phyloP scores from a whole-genome alignment of 2,797 vertebrate species.

The Atherinosoma microstoma region DNA sequence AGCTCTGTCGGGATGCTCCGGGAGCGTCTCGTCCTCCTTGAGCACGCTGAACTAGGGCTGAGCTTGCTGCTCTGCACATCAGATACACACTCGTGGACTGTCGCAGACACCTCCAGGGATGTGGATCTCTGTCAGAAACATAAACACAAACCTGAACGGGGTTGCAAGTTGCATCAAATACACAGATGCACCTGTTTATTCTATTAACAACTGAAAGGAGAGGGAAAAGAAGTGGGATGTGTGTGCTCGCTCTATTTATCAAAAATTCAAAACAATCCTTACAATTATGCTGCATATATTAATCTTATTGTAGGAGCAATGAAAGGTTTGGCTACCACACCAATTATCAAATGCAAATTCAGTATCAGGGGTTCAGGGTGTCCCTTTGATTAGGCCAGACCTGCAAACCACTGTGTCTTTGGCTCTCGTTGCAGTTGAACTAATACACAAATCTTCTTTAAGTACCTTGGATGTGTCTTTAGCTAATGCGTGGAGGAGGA shows the following conservation, averaged over 20 bases:
- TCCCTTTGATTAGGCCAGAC: conserved; percentile 66
- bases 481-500: conserved; percentile 44
- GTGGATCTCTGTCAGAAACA: conserved; percentile 83
- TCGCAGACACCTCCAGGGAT: conserved; percentile 74
- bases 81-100: conserved; percentile 57
- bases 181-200: conserved; percentile 59
- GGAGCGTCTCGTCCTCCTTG: conserved; percentile 65
- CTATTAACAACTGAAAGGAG: conserved; percentile 65
- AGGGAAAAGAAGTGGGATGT: conserved; percentile 47
- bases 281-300: conserved; percentile 55
- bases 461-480: conserved; percentile 34
- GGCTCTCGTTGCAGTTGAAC: conserved; percentile 45
- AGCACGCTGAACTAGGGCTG: conserved; percentile 61
- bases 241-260: conserved; percentile 38
- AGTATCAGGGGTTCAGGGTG: conserved; percentile 51
- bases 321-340: conserved; percentile 68
- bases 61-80: conserved; percentile 69
- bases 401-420: conserved; percentile 48
- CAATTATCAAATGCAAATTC: conserved; percentile 80
- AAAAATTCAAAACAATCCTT: conserved; percentile 43
- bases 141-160: conserved; percentile 46
- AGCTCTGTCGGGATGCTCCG: conserved; percentile 80
- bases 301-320: conserved; percentile 60
- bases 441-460: conserved; percentile 61
- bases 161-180: conserved; percentile 47